Evolutionary conservation across 2,113 vertebrate genomes (phyloP).

Genomic region (Sorex araneus): DNA sequence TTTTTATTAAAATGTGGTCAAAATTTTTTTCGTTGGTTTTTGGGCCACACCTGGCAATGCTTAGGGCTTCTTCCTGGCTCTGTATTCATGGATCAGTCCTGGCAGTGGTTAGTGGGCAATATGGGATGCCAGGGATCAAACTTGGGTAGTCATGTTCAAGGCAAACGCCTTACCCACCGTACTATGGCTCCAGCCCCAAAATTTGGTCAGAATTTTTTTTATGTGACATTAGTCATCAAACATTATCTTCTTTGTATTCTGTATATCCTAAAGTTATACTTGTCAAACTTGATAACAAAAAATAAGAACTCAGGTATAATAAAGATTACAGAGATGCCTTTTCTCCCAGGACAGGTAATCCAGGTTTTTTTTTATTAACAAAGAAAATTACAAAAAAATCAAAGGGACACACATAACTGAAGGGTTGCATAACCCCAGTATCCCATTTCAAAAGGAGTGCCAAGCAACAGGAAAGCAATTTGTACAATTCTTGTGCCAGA

Average conservation of each 20-base stretch:
- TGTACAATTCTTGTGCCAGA: slow-evolving; percentile 15
- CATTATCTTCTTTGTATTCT: background rate
- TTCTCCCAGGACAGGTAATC: background rate
- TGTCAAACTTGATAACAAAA: too few relatives aligned
- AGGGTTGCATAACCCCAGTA: background rate
- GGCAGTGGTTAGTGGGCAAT: too few relatives aligned
- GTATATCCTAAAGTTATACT: too few relatives aligned
- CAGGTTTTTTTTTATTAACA: slow-evolving; percentile 33
- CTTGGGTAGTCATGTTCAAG: too few relatives aligned
- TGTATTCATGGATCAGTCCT: too few relatives aligned
- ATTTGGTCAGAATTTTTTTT: slow-evolving; percentile 9
- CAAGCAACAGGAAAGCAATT: slow-evolving; percentile 34
- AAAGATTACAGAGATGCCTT: slow-evolving; percentile 18
- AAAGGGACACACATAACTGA: background rate
- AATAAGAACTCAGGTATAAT: background rate
- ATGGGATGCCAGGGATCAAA: too few relatives aligned
- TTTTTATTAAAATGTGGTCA: slow-evolving; percentile 37
- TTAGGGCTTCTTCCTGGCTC: too few relatives aligned
- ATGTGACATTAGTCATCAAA: slow-evolving; percentile 32
- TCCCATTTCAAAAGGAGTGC: slow-evolving; percentile 7
- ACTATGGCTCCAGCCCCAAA: too few relatives aligned
- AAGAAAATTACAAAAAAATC: slow-evolving; percentile 48
- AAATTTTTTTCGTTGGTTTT: background rate
- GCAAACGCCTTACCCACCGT: too few relatives aligned
- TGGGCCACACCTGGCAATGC: too few relatives aligned